phyloP scores from a whole-genome alignment of 2,888 invertebrate genomes.

The Macaria liturata region DNA sequence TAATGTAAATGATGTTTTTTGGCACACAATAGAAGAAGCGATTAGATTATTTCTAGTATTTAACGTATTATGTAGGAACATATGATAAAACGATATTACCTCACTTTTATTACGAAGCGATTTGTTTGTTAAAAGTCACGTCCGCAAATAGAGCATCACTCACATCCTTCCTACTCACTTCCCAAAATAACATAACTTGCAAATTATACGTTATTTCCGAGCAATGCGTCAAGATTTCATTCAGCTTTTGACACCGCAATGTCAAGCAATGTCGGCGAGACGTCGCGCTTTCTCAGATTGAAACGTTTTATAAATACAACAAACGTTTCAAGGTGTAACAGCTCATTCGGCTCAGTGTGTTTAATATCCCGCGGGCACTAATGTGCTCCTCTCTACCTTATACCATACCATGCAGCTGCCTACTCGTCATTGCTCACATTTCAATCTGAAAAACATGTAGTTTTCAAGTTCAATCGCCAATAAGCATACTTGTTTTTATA shows the following conservation, averaged over 20 bases:
- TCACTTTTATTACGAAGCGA: too few relatives aligned
- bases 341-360: conserved; percentile 52
- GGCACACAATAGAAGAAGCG: too few relatives aligned
- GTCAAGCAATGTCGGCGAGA: conserved; percentile 30
- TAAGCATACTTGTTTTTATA: too few relatives aligned
- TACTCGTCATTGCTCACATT: conserved; percentile 58
- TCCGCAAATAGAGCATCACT: neutral
- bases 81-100: too few relatives aligned
- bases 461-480: neutral
- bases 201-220: neutral
- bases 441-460: conserved; percentile 51
- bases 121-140: too few relatives aligned
- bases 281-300: conserved; percentile 35
- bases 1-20: too few relatives aligned
- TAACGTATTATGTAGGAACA: too few relatives aligned
- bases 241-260: conserved; percentile 16
- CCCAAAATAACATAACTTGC: conserved; percentile 17
- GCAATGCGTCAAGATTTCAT: conserved; percentile 14
- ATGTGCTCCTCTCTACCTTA: conserved; percentile 35
- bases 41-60: too few relatives aligned
- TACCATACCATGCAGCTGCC: conserved; percentile 45
- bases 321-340: conserved; percentile 53
- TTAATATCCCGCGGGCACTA: conserved; percentile 59
- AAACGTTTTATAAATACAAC: conserved; percentile 40
- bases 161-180: conserved; percentile 5